These are phyloP conservation scores for Boleophthalmus pectinirostris DNA, from an alignment of 2,113 vertebrate species.

Conservation along the genomic window DNA sequence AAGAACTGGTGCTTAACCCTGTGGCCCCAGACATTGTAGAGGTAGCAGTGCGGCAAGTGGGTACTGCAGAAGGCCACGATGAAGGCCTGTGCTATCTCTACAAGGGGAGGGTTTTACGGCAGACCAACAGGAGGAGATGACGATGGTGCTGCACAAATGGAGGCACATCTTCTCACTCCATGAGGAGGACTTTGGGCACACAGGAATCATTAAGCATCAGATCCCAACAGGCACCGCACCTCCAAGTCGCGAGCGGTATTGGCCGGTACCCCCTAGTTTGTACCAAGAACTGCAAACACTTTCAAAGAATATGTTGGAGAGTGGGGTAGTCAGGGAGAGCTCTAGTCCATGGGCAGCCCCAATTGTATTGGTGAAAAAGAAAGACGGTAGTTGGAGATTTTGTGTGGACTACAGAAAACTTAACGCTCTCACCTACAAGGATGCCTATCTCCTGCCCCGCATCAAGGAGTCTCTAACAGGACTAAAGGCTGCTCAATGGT, in stretches of 20 bases:
- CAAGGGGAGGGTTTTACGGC: constrained; percentile 7
- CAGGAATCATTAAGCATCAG: constrained; percentile 1
- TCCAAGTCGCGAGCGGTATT: neutral
- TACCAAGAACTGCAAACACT: neutral
- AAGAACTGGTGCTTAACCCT: neutral
- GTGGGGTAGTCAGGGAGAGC: constrained; percentile 1
- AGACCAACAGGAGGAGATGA: neutral
- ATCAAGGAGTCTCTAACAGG: constrained; percentile 18
- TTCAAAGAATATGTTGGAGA: constrained; percentile 2
- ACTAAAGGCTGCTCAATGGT: neutral
- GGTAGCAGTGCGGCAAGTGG: neutral
- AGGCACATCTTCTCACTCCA: constrained; percentile 16
- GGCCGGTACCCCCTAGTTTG: constrained; percentile 2
- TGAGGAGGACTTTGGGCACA: constrained; percentile 35
- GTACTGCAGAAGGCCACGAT: accelerated
- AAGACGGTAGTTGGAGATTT: constrained; percentile 9
- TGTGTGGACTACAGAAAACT: neutral
- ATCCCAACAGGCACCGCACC: constrained; percentile 14
- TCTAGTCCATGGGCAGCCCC: constrained; percentile 19
- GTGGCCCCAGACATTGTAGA: neutral
- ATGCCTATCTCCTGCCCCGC: neutral
- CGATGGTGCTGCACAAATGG: neutral
- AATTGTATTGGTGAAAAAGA: constrained; percentile 17
- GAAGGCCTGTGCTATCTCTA: neutral
- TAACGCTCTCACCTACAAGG: constrained; percentile 5